Evolutionary conservation across 1,140 invertebrate species (phyloP).

Genomic region (Cataglyphis hispanica): DNA sequence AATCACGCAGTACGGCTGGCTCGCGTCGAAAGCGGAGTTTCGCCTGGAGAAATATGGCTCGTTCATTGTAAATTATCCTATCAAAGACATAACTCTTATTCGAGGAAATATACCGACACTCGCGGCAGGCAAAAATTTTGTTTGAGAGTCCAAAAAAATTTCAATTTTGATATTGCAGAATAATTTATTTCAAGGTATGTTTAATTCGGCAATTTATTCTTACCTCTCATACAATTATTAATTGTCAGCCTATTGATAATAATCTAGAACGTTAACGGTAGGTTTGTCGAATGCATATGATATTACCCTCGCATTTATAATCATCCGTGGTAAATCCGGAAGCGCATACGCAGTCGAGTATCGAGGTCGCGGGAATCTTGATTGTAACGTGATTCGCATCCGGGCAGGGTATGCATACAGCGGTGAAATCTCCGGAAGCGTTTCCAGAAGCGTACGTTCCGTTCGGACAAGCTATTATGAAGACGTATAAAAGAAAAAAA

Average conservation of each 20-base stretch:
- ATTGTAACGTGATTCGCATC: conserved; percentile 89
- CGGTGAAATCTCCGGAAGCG: conserved; percentile 86
- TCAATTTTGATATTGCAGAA: neutral
- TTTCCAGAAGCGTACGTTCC: conserved; percentile 85
- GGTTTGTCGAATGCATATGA: neutral
- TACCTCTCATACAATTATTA: neutral
- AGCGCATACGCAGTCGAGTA: conserved; percentile 88
- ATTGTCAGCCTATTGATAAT: neutral
- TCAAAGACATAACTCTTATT: conserved; percentile 66
- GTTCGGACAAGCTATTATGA: conserved; percentile 84
- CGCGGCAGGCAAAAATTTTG: conserved; percentile 68
- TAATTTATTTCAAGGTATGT: neutral
- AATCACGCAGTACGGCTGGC: conserved; percentile 78
- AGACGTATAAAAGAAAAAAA: neutral
- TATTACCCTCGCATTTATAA: conserved; percentile 86
- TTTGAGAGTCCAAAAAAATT: conserved; percentile 15
- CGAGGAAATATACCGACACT: conserved; percentile 71
- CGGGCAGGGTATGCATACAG: conserved; percentile 88
- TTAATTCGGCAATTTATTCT: neutral
- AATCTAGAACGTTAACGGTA: conserved; percentile 1
- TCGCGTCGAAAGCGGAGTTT: conserved; percentile 77
- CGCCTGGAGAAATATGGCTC: conserved; percentile 75
- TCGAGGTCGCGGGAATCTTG: conserved; percentile 85
- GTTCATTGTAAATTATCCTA: conserved; percentile 66
- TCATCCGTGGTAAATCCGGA: conserved; percentile 86